A percentile compares a stretch with the other conserved stretches of the same genome.
phyloP scores from a whole-genome alignment of 1,140 invertebrate genomes.

The Neodiprion fabricii region DNA sequence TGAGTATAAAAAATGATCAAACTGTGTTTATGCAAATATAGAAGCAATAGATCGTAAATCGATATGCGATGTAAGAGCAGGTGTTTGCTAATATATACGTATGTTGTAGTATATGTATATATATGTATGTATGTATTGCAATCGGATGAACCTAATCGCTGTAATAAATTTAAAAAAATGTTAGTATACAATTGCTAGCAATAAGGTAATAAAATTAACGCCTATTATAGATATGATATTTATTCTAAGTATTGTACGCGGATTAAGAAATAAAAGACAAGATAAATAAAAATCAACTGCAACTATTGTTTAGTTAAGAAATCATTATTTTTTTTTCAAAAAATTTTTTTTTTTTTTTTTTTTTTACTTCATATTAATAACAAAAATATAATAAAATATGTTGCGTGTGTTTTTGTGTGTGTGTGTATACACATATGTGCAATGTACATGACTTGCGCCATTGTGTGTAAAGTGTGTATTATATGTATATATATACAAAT shows the following conservation, averaged over 20 bases:
- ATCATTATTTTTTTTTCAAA: constrained; percentile 1
- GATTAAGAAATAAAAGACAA: not conserved
- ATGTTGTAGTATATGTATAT: constrained; percentile 14
- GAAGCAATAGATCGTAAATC: constrained; percentile 10
- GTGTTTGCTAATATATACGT: constrained; percentile 29
- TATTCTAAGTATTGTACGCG: too few species aligned
- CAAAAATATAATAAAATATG: constrained; percentile 13
- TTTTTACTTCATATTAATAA: constrained; percentile 13
- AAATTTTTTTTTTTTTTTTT: constrained; percentile 8
- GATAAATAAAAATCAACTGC: constrained; percentile 38
- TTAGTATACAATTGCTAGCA: too few species aligned
- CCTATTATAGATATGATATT: too few species aligned
- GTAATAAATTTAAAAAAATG: too few species aligned
- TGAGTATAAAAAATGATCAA: too few species aligned
- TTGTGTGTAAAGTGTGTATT: not conserved
- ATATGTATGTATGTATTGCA: constrained; percentile 6
- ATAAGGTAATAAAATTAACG: too few species aligned
- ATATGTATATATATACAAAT: constrained; percentile 34
- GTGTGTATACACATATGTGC: constrained; percentile 37
- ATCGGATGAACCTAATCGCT: not conserved
- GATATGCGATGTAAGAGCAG: constrained; percentile 28
- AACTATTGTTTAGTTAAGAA: constrained; percentile 22
- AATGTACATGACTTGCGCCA: constrained; percentile 28
- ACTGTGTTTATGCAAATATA: too few species aligned
- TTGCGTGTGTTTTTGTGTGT: constrained; percentile 21